phyloP scores from a whole-genome alignment of 2,797 vertebrate species.

The Lagocephalus sceleratus region DNA sequence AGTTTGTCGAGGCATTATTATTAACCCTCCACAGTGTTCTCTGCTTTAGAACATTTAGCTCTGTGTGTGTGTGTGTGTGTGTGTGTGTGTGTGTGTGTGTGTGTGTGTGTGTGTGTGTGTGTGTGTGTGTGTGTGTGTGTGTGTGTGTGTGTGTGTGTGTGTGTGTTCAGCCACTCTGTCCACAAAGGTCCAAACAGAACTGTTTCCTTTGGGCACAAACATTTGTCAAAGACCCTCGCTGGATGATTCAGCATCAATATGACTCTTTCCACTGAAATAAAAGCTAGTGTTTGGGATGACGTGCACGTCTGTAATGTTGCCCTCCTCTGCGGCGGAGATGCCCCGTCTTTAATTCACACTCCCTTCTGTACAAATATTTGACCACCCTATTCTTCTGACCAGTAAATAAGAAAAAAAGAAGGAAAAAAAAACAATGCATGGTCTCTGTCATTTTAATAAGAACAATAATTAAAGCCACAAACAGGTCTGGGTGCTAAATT shows the following conservation, averaged over 20 bases:
- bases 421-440: constrained; percentile 46
- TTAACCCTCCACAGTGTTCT: constrained; percentile 8
- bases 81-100: too few relatives aligned
- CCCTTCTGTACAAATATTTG: constrained; percentile 45
- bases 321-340: neutral
- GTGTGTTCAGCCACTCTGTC: too few relatives aligned
- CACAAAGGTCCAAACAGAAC: constrained; percentile 33
- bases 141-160: too few relatives aligned
- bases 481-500: constrained; percentile 27
- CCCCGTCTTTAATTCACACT: constrained; percentile 7
- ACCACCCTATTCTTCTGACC: constrained; percentile 49
- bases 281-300: neutral
- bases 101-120: too few relatives aligned
- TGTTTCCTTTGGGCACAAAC: constrained; percentile 1
- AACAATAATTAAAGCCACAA: constrained; percentile 71
- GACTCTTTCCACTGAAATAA: neutral
- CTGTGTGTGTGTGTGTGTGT: too few relatives aligned
- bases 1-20: constrained; percentile 14
- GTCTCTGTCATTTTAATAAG: constrained; percentile 66
- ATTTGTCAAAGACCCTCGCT: neutral
- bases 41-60: constrained; percentile 1
- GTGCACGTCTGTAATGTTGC: neutral
- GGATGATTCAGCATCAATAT: constrained; percentile 1
- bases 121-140: too few relatives aligned
- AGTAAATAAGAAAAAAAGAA: constrained; percentile 51